A percentile compares a stretch with the other conserved stretches of the same genome.
Evolutionary conservation across 1,140 invertebrate genomes (phyloP).

Genomic region (Lanistes nyassanus): DNA sequence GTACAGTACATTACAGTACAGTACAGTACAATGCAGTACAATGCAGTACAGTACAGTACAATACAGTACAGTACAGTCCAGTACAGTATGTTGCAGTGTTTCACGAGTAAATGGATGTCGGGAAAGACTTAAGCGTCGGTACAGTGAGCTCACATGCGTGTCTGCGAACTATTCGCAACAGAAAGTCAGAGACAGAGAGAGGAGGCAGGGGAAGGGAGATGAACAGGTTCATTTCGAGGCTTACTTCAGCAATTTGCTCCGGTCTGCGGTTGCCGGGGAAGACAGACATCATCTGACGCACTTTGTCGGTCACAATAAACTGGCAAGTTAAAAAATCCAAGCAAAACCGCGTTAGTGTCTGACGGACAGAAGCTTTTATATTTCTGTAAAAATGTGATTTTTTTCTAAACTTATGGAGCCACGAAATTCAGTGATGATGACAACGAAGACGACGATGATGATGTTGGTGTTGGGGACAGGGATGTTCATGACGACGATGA

Average conservation of each 20-base stretch:
- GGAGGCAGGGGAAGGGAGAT: not conserved
- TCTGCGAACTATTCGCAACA: not conserved
- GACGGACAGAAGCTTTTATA: not conserved
- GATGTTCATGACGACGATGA: conserved; percentile 8
- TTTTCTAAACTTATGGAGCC: too few relatives aligned
- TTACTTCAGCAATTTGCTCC: conserved; percentile 42
- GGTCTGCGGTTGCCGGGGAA: conserved; percentile 32
- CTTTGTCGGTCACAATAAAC: conserved; percentile 43
- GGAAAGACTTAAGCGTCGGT: too few relatives aligned
- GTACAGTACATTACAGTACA: conserved; percentile 20
- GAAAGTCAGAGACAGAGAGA: not conserved
- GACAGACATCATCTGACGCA: conserved; percentile 38
- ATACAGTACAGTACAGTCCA: conserved; percentile 23
- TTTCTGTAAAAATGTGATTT: too few relatives aligned
- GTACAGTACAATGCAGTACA: conserved; percentile 20
- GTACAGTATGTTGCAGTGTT: conserved; percentile 20
- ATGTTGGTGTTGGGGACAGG: not conserved
- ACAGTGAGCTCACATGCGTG: too few relatives aligned
- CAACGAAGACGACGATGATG: not conserved
- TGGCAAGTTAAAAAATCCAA: conserved; percentile 7
- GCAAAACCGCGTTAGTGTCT: not conserved
- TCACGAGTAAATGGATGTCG: too few relatives aligned
- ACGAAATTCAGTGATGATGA: too few relatives aligned
- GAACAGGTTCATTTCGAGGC: not conserved
- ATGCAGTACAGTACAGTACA: conserved; percentile 22